Conservation (phyloP, 2,797 vertebrate genomes). For the Anguilla obscura region DNA sequence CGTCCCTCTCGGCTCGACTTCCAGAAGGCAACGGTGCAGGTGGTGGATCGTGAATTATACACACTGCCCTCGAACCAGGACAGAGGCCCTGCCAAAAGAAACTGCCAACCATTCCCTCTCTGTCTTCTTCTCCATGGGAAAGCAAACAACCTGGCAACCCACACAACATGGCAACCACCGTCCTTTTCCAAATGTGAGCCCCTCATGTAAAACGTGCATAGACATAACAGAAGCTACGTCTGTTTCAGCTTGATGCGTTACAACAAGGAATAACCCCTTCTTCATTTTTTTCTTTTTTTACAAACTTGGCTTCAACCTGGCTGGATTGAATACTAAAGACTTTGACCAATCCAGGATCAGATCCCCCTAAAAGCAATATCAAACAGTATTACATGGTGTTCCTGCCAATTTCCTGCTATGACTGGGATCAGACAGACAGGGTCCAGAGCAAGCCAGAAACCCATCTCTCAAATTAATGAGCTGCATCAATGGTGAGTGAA, state of each 20-base stretch:
- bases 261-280: neutral
- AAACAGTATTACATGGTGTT: neutral
- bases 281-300: neutral
- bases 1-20: slow-evolving; percentile 55
- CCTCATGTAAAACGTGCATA: neutral
- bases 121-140: neutral
- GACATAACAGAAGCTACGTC: neutral
- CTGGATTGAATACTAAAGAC: neutral
- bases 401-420: neutral
- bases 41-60: slow-evolving; percentile 71
- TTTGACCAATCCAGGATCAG: neutral
- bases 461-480: neutral
- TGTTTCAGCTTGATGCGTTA: neutral
- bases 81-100: slow-evolving; percentile 32
- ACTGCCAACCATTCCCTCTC: neutral
- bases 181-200: neutral
- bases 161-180: neutral
- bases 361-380: neutral
- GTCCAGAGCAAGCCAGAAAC: neutral
- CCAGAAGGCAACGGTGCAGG: slow-evolving; percentile 62
- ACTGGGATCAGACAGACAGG: neutral
- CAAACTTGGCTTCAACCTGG: neutral
- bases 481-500: neutral
- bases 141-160: neutral
- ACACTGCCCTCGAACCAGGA: slow-evolving; percentile 61